Evolutionary conservation across 1,140 invertebrate species (phyloP), one percentile per base, ranked within the genome.

Genomic region (Bombus consobrinus): DNA sequence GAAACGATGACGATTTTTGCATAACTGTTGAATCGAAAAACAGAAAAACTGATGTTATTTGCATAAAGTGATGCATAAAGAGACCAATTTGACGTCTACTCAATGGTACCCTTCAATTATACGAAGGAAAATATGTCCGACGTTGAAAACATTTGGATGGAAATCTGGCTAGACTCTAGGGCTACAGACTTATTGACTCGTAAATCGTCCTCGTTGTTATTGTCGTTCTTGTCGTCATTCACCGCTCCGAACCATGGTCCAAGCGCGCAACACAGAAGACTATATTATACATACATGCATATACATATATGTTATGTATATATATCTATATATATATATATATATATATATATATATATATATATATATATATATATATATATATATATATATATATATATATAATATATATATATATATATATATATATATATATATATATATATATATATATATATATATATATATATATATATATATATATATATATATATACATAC

Each of bases 221-320:
- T 32, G 41, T 81, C 87, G 39, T 80, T 64, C 25, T 77, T 41
- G 64, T 77, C 80, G 72, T 59, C 64, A 77, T 72, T 78, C 68
- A 59, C 82, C 64, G 53, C 81, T 84, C 68, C 85, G 69, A 89
- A 87, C 75, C 77, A 90, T 81, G 81, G 88, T 90, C 81, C 88
- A 90, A 89, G 78, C 73, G 85, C 80, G 88, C 88, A 90, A 89
- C 88, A 41, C 69, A 80, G 69, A 89, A 72, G 41, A 43, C 39
- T 73, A 73, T 81, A 88, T 43, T 82, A 66, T 88, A 66, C 85
- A 66, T 88, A 66, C 6, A 66, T 72, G 66, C n/a, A n/a, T n/a
- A n/a, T n/a, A n/a, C n/a, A n/a, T n/a, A n/a, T n/a, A n/a, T n/a
- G n/a, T n/a, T n/a, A n/a, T n/a, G n/a, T n/a, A n/a, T n/a, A n/a